These are phyloP conservation scores for Nicator chloris DNA, from an alignment of 2,113 vertebrate species.

Conservation along the genomic window DNA sequence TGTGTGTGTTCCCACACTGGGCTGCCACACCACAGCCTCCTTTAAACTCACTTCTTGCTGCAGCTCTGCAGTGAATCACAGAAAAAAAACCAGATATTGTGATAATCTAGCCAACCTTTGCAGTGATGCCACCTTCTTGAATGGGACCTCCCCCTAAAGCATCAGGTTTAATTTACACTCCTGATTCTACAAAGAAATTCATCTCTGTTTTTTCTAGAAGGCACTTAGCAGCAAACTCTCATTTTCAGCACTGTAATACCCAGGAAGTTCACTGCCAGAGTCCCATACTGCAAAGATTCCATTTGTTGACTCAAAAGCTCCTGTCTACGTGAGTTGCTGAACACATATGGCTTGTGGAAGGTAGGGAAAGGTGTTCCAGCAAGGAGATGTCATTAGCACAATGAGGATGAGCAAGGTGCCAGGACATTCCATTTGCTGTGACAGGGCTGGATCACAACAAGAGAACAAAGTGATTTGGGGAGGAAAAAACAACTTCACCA, in stretches of 20 bases:
- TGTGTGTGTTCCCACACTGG: accelerated
- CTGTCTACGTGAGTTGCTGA: no score
- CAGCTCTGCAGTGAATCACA: not conserved
- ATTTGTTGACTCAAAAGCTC: no score
- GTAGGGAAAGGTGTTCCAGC: no score
- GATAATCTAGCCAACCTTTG: accelerated
- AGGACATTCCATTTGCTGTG: no score
- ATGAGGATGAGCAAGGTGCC: no score
- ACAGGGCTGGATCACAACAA: no score
- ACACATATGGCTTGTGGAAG: no score
- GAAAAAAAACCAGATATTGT: not conserved
- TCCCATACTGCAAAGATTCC: no score
- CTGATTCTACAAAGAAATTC: not conserved
- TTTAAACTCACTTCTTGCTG: not conserved
- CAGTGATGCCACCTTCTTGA: not conserved
- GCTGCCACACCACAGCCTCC: not conserved
- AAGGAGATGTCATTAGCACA: no score
- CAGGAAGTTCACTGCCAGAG: no score
- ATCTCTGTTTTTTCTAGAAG: not conserved
- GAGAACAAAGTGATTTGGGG: no score
- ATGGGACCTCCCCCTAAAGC: not conserved
- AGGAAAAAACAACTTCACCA: no score
- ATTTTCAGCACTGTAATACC: not conserved
- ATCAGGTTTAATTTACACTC: not conserved
- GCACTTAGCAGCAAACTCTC: not conserved